Evolutionary conservation across 53 echinoderm and acorn worm species (phyloP).

Genomic region (Holothuria scabra): DNA sequence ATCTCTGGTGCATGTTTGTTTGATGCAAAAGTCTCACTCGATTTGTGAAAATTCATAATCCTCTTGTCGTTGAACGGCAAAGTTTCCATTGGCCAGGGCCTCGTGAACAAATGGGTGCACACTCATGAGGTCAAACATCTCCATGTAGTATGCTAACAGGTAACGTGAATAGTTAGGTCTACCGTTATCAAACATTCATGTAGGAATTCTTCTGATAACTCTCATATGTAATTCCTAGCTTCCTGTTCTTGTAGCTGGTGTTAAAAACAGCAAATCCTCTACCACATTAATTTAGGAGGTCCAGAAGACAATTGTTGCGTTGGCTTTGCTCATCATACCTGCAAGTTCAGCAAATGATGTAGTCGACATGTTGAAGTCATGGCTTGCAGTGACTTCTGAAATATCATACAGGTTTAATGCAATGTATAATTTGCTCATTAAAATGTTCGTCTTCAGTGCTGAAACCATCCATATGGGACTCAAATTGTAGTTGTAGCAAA

Average conservation of each 20-base stretch:
- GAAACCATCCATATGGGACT: slow-evolving; percentile 13
- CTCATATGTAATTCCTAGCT: slow-evolving; percentile 60
- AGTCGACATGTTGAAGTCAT: no score
- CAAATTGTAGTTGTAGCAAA: slow-evolving; percentile 10
- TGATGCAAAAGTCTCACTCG: slow-evolving; percentile 60
- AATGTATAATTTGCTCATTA: no score
- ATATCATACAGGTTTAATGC: no score
- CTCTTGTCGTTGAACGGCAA: slow-evolving; percentile 69
- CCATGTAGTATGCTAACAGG: slow-evolving; percentile 56
- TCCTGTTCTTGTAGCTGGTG: slow-evolving; percentile 31
- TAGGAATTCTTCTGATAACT: slow-evolving; percentile 27
- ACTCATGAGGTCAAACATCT: slow-evolving; percentile 54
- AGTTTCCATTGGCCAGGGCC: slow-evolving; percentile 40
- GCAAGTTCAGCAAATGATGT: no score
- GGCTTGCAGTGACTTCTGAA: no score
- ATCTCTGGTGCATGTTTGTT: slow-evolving; percentile 62
- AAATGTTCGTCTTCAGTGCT: neutral
- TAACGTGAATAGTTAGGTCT: slow-evolving; percentile 58
- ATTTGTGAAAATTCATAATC: slow-evolving; percentile 60
- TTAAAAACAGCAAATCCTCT: neutral
- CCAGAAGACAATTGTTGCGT: slow-evolving; percentile 47
- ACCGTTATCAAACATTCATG: slow-evolving; percentile 61
- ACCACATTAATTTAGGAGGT: slow-evolving; percentile 40
- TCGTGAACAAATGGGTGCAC: slow-evolving; percentile 55
- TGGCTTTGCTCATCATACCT: no score